Evolutionary conservation across 2,113 vertebrate genomes (phyloP), one percentile per base, ranked within the genome.

Genomic region (Apaloderma vittatum): DNA sequence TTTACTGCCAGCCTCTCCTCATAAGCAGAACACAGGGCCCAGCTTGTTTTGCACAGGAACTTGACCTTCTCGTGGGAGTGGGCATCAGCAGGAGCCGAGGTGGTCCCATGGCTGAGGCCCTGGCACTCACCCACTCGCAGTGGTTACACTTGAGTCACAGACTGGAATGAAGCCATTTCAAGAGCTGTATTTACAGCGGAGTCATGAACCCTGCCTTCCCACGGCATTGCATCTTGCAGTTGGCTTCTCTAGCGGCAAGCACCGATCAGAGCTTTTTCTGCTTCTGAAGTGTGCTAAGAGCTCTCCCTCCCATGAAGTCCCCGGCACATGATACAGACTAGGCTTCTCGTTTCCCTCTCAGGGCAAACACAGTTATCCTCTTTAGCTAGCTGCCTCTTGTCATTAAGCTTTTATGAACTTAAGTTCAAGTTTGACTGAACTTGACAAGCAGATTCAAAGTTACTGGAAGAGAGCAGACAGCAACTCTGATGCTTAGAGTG

Each of bases 401-500:
- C 52, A 45, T 92, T 76, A 73, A 48, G 45, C 16, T 73, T 84
- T 86, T 73, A 74, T 19, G 37, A 79, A 80, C 27, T 62, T 24
- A 32, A 40, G 24, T 68, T 88, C 46, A 86, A 46, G 86, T 54
- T 52, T 62, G 32, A 67, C 58, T 66, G 55, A 83, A 51, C 40
- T 20, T 46, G 71, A 73, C 68, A 63, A 86, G 32, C 3, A 70
- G 46, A 49, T 58, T 80, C 45, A 76, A 58, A 62, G 63, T 48
- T 66, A 46, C 0, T 52, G 27, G 40, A 66, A 49, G 30, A 90
- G 14, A 27, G 27, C 62, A 65, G 74, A 27, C 15, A 20, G 45
- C 0, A 0, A 67, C 43, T 76, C 30, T 0, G 0, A 21, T 23
- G 15, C 34, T 74, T 43, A 45, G 2, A n/a, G 22, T 0, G 1